Evolutionary conservation across 2,888 invertebrate species (phyloP).

Genomic region (Pardosa pseudoannulata): DNA sequence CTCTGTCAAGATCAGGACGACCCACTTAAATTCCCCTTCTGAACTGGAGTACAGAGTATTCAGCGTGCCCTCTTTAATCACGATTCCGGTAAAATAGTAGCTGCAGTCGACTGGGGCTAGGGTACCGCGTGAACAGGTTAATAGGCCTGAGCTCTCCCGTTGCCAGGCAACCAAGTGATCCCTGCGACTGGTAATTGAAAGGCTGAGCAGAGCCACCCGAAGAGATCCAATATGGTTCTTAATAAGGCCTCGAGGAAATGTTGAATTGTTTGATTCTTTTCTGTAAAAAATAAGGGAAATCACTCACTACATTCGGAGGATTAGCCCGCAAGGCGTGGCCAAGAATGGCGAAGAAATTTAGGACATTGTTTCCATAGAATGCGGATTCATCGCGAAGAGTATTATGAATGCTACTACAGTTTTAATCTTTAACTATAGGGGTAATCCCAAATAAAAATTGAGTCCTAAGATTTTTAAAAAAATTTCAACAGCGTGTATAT

Average conservation of each 20-base stretch:
- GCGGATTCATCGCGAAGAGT: neutral
- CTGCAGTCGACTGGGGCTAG: conserved; percentile 40
- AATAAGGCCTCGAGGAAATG: conserved; percentile 45
- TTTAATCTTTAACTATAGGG: neutral
- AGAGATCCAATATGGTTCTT: conserved; percentile 40
- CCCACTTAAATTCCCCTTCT: neutral
- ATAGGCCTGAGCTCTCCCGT: conserved; percentile 46
- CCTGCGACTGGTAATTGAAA: conserved; percentile 57
- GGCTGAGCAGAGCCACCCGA: conserved; percentile 34
- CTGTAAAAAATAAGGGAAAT: conserved; percentile 14
- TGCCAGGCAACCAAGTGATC: conserved; percentile 59
- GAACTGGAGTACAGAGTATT: conserved; percentile 2
- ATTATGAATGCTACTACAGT: neutral
- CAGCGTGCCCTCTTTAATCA: conserved; percentile 36
- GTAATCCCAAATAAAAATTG: neutral
- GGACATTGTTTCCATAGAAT: neutral
- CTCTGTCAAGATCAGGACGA: neutral
- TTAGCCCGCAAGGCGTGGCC: conserved; percentile 12
- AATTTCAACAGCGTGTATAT: too few relatives aligned
- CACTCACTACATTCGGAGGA: neutral
- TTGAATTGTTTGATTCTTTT: conserved; percentile 42
- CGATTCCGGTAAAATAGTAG: conserved; percentile 39
- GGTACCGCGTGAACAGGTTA: conserved; percentile 47
- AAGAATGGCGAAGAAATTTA: neutral
- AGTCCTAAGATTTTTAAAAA: too few relatives aligned